Percentiles rank a stretch among this genome's conserved stretches.
Evolutionary conservation across 92 coral and sea anemone species (phyloP).

Genomic region (Metridium senile): DNA sequence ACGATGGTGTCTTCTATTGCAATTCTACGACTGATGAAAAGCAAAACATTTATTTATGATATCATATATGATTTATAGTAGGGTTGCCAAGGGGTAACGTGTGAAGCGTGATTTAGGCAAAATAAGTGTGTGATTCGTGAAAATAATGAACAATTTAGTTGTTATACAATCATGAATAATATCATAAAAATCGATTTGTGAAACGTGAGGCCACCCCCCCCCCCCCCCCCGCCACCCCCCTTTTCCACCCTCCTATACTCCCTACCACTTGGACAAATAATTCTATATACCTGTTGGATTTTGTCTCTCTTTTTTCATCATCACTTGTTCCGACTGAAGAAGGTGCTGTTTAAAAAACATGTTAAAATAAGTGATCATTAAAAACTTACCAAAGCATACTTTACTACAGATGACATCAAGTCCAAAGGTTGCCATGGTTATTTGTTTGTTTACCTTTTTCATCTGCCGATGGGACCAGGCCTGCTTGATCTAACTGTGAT

Average conservation of each 20-base stretch:
- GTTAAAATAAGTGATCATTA: too few relatives aligned
- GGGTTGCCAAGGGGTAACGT: not conserved
- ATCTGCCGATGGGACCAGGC: constrained; percentile 19
- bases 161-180: too few relatives aligned
- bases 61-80: not conserved
- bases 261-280: too few relatives aligned
- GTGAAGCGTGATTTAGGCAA: too few relatives aligned
- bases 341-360: not conserved
- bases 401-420: too few relatives aligned
- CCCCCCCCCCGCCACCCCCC: too few relatives aligned
- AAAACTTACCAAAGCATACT: not conserved
- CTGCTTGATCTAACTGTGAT: constrained; percentile 55
- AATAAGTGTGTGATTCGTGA: too few relatives aligned
- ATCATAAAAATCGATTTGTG: too few relatives aligned
- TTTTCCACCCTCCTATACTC: too few relatives aligned
- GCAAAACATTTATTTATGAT: not conserved
- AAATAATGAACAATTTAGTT: too few relatives aligned
- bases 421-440: not conserved
- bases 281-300: constrained; percentile 9
- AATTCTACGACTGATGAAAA: constrained; percentile 61
- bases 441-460: not conserved
- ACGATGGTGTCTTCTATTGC: constrained; percentile 95
- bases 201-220: too few relatives aligned
- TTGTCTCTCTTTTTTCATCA: constrained; percentile 9
- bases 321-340: not conserved